Conservation (phyloP, 2,797 vertebrate genomes). For the Crocidura indochinensis region DNA sequence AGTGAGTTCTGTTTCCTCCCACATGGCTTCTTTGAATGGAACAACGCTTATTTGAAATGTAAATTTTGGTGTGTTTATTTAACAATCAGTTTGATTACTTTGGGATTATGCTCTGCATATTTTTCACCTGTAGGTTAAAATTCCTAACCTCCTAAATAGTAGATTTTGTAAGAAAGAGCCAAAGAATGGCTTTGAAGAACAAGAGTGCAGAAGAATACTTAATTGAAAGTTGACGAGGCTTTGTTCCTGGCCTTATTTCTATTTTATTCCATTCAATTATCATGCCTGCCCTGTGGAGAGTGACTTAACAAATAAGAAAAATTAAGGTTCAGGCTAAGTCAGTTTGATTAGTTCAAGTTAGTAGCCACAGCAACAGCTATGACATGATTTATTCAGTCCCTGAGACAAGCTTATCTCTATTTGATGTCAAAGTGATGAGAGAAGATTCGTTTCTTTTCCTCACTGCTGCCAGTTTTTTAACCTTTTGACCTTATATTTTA, state of each 20-base stretch:
- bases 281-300: background rate
- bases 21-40: constrained; percentile 72
- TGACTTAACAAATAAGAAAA: constrained; percentile 48
- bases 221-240: background rate
- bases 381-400: constrained; percentile 43
- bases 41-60: constrained; percentile 69
- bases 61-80: constrained; percentile 73
- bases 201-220: background rate
- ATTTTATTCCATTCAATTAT: constrained; percentile 57
- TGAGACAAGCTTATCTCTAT: constrained; percentile 27
- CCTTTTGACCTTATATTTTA: background rate
- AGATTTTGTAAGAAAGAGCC: constrained; percentile 51
- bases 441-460: background rate
- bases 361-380: constrained; percentile 34
- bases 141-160: background rate
- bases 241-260: constrained; percentile 21
- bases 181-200: constrained; percentile 16
- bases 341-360: constrained; percentile 54
- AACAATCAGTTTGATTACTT: constrained; percentile 53
- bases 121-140: constrained; percentile 28
- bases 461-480: constrained; percentile 3
- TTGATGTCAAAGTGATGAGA: constrained; percentile 29
- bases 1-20: constrained; percentile 63
- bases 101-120: constrained; percentile 49
- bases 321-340: constrained; percentile 35